Conservation (phyloP, 2,888 invertebrate species). For the Rotaria socialis region DNA sequence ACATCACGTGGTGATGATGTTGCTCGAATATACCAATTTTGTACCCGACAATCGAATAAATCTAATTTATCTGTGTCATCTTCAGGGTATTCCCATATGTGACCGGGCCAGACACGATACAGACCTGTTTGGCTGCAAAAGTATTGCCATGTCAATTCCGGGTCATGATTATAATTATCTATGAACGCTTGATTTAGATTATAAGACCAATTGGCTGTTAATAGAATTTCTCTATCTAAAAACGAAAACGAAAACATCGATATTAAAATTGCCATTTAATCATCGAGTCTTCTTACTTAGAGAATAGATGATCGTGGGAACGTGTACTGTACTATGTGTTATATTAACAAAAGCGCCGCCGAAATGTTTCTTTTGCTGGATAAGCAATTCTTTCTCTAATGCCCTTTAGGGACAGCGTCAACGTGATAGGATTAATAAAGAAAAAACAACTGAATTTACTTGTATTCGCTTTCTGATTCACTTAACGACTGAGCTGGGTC, state of each 20-base stretch:
- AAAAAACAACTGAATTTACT: neutral
- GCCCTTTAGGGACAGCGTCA: neutral
- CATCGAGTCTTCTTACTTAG: constrained; percentile 14
- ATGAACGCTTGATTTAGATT: constrained; percentile 75
- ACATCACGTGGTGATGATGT: constrained; percentile 96
- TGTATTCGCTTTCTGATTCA: neutral
- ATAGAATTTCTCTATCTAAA: constrained; percentile 67
- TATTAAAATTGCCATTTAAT: no score
- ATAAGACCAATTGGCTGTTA: constrained; percentile 87
- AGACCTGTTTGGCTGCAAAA: constrained; percentile 90
- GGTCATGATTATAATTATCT: constrained; percentile 79
- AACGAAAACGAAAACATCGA: neutral
- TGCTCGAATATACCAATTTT: constrained; percentile 93
- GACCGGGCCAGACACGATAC: constrained; percentile 81
- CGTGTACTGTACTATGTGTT: constrained; percentile 78
- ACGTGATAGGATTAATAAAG: neutral
- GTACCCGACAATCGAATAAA: constrained; percentile 82
- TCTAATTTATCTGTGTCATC: constrained; percentile 63
- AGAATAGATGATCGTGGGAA: constrained; percentile 87
- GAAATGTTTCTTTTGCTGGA: constrained; percentile 28
- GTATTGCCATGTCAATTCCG: constrained; percentile 90
- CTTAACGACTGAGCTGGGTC: neutral
- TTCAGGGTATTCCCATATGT: constrained; percentile 66
- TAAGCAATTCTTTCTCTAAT: neutral
- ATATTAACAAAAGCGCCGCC: constrained; percentile 52